These are phyloP conservation scores for Nothobranchius kuhntae DNA, from an alignment of 2,113 vertebrate species.

Conservation along the genomic window DNA sequence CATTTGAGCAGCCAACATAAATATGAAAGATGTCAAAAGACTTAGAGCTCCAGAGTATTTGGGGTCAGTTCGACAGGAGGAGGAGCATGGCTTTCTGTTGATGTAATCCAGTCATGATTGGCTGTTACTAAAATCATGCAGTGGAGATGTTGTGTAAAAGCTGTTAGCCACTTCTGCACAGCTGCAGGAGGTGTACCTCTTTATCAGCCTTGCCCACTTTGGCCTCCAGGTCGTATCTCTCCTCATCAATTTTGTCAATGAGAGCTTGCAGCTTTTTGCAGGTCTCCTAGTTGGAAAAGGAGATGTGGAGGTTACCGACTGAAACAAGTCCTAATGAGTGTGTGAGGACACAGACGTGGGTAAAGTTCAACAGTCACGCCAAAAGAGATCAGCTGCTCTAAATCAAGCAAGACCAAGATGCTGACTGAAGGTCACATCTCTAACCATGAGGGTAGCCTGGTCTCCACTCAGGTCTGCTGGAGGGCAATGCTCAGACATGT, in stretches of 20 bases:
- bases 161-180: too few species aligned
- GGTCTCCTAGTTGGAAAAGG: slow-evolving; percentile 79
- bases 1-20: neutral
- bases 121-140: too few species aligned
- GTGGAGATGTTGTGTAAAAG: too few species aligned
- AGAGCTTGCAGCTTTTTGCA: slow-evolving; percentile 87
- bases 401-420: too few species aligned
- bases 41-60: too few species aligned
- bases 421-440: neutral
- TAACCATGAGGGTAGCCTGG: slow-evolving; percentile 60
- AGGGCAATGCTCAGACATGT: slow-evolving; percentile 83
- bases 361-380: neutral
- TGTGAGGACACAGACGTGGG: neutral
- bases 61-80: too few species aligned
- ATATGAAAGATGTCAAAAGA: too few species aligned
- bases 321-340: neutral
- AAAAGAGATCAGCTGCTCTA: neutral
- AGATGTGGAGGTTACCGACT: neutral
- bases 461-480: slow-evolving; percentile 57
- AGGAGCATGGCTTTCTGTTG: too few species aligned
- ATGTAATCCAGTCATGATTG: too few species aligned
- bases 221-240: slow-evolving; percentile 87
- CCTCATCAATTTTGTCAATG: slow-evolving; percentile 89
- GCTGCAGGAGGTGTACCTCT: slow-evolving; percentile 80
- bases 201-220: slow-evolving; percentile 86